A percentile compares a stretch with the other conserved stretches of the same genome.
Conservation (phyloP, 1,140 invertebrate species). For the Pollicipes pollicipes region DNA sequence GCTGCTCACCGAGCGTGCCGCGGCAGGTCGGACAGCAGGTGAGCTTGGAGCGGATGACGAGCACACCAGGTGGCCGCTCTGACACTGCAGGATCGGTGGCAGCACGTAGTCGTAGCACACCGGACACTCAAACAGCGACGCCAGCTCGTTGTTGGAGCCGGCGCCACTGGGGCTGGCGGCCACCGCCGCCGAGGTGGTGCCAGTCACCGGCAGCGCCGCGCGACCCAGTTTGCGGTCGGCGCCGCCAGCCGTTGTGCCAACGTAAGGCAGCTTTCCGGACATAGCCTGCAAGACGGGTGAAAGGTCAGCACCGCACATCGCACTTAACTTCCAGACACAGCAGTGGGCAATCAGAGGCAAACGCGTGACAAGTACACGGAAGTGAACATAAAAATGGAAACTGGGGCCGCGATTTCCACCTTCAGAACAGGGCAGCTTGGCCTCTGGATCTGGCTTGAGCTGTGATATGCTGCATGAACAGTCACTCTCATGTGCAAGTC, state of each 20-base stretch:
- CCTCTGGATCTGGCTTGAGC: too few species aligned
- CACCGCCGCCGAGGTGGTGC: background rate
- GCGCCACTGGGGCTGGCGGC: background rate
- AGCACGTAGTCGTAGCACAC: slow-evolving; percentile 99
- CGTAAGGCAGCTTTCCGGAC: background rate
- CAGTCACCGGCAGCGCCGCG: background rate
- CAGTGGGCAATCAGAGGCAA: too few species aligned
- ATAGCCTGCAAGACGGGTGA: background rate
- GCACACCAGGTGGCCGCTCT: slow-evolving; percentile 65
- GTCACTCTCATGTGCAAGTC: too few species aligned
- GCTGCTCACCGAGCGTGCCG: slow-evolving; percentile 50
- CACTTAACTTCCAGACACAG: too few species aligned
- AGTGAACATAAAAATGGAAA: too few species aligned
- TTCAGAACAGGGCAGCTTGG: too few species aligned
- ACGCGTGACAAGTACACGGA: too few species aligned
- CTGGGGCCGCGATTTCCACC: too few species aligned
- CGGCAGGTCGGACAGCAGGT: slow-evolving; percentile 94
- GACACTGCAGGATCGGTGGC: slow-evolving; percentile 68
- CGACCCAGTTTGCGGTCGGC: background rate
- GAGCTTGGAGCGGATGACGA: slow-evolving; percentile 84
- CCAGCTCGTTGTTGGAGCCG: slow-evolving; percentile 42
- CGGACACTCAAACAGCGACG: slow-evolving; percentile 94
- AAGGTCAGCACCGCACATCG: too few species aligned
- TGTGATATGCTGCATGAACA: too few species aligned
- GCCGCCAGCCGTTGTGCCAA: background rate